Evolutionary conservation across 2,888 invertebrate genomes (phyloP).

Genomic region (Azorinus chamasolen): DNA sequence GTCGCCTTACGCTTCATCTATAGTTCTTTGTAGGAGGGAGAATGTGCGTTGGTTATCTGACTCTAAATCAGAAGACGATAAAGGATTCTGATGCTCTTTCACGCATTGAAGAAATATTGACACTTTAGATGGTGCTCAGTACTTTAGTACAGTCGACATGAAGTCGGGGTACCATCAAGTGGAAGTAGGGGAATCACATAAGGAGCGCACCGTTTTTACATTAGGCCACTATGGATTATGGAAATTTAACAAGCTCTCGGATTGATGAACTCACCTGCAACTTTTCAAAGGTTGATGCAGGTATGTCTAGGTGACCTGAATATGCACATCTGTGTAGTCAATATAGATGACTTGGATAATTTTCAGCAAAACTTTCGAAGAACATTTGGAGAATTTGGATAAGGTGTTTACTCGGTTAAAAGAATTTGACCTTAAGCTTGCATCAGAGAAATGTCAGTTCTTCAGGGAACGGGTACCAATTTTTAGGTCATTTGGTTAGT

Average conservation of each 20-base stretch:
- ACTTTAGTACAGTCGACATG: slow-evolving; percentile 32
- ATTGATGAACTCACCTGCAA: slow-evolving; percentile 38
- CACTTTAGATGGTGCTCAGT: slow-evolving; percentile 2
- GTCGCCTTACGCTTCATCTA: slow-evolving; percentile 6
- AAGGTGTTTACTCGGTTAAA: slow-evolving; percentile 36
- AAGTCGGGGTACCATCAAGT: slow-evolving; percentile 52
- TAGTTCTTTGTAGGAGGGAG: no score
- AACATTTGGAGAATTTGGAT: slow-evolving; percentile 33
- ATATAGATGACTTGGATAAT: slow-evolving; percentile 64
- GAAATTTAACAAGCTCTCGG: slow-evolving; percentile 54
- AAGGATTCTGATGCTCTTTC: slow-evolving; percentile 23
- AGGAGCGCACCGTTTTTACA: slow-evolving; percentile 52
- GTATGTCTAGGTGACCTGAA: slow-evolving; percentile 36
- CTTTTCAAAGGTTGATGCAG: slow-evolving; percentile 57
- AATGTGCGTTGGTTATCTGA: slow-evolving; percentile 16
- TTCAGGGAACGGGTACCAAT: not conserved
- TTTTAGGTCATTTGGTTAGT: slow-evolving; percentile 35
- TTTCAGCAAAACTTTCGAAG: slow-evolving; percentile 24
- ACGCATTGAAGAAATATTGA: slow-evolving; percentile 23
- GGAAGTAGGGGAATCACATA: slow-evolving; percentile 44
- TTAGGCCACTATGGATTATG: slow-evolving; percentile 46
- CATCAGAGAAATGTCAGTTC: slow-evolving; percentile 51
- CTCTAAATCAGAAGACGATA: slow-evolving; percentile 13
- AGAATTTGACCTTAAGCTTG: slow-evolving; percentile 42
- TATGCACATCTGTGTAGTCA: slow-evolving; percentile 47